Conservation (phyloP, 2,888 invertebrate species). For the Pocota personata region DNA sequence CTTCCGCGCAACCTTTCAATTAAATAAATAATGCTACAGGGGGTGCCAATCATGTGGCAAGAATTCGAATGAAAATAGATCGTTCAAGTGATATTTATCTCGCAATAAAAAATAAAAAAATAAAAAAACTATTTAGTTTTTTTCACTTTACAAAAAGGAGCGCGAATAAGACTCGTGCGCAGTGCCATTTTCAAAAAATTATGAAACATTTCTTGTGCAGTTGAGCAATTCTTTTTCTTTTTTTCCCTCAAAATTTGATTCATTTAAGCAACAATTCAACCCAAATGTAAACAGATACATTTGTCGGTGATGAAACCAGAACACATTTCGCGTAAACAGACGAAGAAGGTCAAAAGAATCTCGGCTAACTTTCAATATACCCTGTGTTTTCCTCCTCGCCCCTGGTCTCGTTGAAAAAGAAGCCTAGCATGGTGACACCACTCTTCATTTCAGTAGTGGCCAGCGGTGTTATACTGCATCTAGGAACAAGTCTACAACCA, state of each 20-base stretch:
- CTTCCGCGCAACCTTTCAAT: slow-evolving; percentile 59
- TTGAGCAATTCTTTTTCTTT: slow-evolving; percentile 32
- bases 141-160: slow-evolving; percentile 10
- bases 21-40: slow-evolving; percentile 42
- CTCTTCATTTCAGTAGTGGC: slow-evolving; percentile 46
- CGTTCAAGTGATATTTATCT: slow-evolving; percentile 63
- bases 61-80: slow-evolving; percentile 69
- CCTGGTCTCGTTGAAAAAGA: background rate
- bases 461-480: background rate
- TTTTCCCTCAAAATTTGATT: slow-evolving; percentile 37
- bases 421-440: slow-evolving; percentile 20
- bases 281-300: slow-evolving; percentile 69
- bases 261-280: slow-evolving; percentile 54
- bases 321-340: slow-evolving; percentile 64
- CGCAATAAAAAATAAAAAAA: slow-evolving; percentile 59
- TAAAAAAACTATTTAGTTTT: slow-evolving; percentile 15
- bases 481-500: background rate
- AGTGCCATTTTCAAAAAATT: slow-evolving; percentile 47
- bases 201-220: slow-evolving; percentile 30
- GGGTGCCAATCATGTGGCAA: slow-evolving; percentile 71
- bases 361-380: slow-evolving; percentile 40
- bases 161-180: slow-evolving; percentile 33
- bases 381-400: background rate
- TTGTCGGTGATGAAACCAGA: slow-evolving; percentile 64
- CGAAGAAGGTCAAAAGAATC: slow-evolving; percentile 68